phyloP scores from a whole-genome alignment of 2,113 vertebrate genomes.

The Dicaeum eximium region DNA sequence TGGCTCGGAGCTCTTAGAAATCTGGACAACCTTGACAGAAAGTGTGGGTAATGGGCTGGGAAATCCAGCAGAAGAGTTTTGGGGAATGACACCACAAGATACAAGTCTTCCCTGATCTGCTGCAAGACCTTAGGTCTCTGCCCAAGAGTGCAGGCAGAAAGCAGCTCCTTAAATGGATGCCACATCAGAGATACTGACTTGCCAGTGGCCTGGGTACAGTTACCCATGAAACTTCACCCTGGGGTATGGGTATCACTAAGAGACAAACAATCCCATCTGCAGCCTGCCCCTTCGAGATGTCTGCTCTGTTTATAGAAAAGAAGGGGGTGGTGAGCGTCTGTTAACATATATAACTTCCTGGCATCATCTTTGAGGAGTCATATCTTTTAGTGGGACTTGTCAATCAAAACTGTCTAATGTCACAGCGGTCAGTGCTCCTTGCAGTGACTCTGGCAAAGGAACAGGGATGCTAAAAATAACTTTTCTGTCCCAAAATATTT shows the following conservation, averaged over 20 bases:
- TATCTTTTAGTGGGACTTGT: background rate
- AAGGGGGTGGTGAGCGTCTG: conserved; percentile 13
- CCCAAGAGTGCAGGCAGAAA: background rate
- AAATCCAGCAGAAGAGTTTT: background rate
- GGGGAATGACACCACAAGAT: background rate
- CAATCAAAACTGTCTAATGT: background rate
- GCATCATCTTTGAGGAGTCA: background rate
- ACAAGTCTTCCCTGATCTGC: background rate
- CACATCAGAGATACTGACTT: conserved; percentile 28
- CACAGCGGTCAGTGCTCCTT: background rate
- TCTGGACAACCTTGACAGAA: conserved; percentile 16
- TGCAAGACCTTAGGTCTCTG: background rate
- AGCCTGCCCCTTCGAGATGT: conserved; percentile 9
- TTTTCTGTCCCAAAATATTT: background rate
- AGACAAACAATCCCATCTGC: conserved; percentile 48
- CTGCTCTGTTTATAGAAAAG: conserved; percentile 47
- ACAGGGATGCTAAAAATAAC: background rate
- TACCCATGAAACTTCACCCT: conserved; percentile 1
- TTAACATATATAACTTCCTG: background rate
- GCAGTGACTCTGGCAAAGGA: background rate
- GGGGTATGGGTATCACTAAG: background rate
- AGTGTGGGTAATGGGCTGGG: background rate
- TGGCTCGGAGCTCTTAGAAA: background rate
- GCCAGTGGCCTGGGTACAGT: background rate
- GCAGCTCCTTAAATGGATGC: background rate